Conservation (phyloP, 2,113 vertebrate genomes). For the Ammodytes dubius region DNA sequence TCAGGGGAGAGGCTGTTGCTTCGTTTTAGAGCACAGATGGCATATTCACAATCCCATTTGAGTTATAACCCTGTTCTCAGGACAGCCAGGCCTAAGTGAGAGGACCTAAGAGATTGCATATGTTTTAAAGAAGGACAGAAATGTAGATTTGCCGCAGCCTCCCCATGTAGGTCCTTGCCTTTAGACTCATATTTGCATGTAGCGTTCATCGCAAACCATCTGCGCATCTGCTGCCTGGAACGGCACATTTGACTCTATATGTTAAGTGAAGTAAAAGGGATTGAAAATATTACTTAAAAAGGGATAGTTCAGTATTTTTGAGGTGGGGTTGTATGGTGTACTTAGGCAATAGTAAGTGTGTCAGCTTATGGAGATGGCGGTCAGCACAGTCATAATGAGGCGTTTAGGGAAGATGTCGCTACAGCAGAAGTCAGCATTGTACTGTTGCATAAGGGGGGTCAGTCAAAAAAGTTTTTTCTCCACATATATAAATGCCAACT, state of each 20-base stretch:
- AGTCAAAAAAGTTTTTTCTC: too few species aligned
- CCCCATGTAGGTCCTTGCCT: not conserved
- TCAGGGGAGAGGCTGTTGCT: slow-evolving; percentile 40
- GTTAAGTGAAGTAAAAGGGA: too few species aligned
- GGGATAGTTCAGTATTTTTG: too few species aligned
- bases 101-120: slow-evolving; percentile 30
- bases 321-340: too few species aligned
- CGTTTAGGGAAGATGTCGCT: too few species aligned
- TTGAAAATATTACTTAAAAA: too few species aligned
- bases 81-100: slow-evolving; percentile 36
- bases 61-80: slow-evolving; percentile 52
- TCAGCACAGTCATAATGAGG: too few species aligned
- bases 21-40: slow-evolving; percentile 56
- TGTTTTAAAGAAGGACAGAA: slow-evolving; percentile 10
- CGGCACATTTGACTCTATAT: not conserved
- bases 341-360: too few species aligned
- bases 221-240: not conserved
- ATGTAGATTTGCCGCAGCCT: slow-evolving; percentile 1
- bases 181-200: not conserved
- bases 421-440: too few species aligned
- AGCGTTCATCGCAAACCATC: not conserved
- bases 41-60: slow-evolving; percentile 41
- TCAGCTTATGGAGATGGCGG: too few species aligned
- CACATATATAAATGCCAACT: too few species aligned
- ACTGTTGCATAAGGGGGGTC: too few species aligned